A percentile compares a stretch with the other conserved stretches of the same genome.
These are phyloP conservation scores for Lindbergichthys nudifrons DNA, from an alignment of 2,797 vertebrate species.

Conservation along the genomic window DNA sequence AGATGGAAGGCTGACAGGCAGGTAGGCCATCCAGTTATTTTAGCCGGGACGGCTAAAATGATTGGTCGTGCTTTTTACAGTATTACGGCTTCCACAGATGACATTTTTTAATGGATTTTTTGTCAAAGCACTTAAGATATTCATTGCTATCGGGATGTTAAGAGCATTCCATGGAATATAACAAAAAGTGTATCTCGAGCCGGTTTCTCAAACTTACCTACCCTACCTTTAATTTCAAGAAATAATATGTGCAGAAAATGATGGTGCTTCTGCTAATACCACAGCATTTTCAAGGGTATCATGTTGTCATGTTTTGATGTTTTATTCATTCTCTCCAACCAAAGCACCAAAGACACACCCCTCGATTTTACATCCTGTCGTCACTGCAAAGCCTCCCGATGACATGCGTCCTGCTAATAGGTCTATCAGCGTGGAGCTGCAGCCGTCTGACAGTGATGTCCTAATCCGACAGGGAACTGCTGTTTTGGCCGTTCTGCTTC, in stretches of 20 bases:
- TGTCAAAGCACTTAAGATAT: no score
- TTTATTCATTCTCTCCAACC: constrained; percentile 45
- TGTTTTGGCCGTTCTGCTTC: constrained; percentile 72
- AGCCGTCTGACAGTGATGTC: constrained; percentile 66
- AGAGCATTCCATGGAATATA: no score
- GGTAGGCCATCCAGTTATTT: no score
- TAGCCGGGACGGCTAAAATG: no score
- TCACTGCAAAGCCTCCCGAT: constrained; percentile 57
- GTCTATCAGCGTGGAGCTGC: constrained; percentile 57
- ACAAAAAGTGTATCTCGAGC: no score
- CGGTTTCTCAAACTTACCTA: no score
- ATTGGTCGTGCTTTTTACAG: no score
- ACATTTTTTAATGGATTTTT: no score
- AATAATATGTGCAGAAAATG: not conserved
- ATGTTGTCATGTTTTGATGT: constrained; percentile 38
- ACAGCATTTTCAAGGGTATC: constrained; percentile 13
- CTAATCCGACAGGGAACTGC: constrained; percentile 70
- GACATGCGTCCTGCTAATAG: constrained; percentile 68
- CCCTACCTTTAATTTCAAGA: no score
- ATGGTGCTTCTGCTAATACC: not conserved
- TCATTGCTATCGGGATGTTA: no score
- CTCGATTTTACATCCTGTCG: constrained; percentile 52
- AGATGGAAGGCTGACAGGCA: no score
- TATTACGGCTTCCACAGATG: no score
- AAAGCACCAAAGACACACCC: constrained; percentile 31